phyloP scores from a whole-genome alignment of 2,888 invertebrate species.

The Caenorhabditis doughertyi region DNA sequence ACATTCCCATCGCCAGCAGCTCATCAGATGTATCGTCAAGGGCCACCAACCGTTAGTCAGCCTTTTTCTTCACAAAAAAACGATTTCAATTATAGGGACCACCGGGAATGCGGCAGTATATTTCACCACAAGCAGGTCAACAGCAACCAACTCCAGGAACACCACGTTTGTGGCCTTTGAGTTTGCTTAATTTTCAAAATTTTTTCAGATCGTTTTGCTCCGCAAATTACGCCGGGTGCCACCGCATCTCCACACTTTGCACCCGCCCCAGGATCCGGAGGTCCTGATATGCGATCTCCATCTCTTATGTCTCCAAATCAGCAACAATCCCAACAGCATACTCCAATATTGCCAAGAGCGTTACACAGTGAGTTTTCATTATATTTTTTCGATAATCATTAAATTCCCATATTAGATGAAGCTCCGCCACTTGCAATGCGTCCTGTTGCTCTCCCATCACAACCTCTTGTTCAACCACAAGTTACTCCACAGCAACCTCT shows the following conservation, averaged over 20 bases:
- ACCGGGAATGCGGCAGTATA: slow-evolving; percentile 51
- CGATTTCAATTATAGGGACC: slow-evolving; percentile 9
- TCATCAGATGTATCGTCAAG: slow-evolving; percentile 54
- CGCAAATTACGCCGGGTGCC: slow-evolving; percentile 15
- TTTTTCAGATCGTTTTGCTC: slow-evolving; percentile 58
- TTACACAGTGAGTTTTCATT: slow-evolving; percentile 15
- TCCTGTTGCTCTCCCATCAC: slow-evolving; percentile 36
- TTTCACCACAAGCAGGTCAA: slow-evolving; percentile 49
- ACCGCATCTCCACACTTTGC: slow-evolving; percentile 65
- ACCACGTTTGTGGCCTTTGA: background rate
- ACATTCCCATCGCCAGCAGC: slow-evolving; percentile 46
- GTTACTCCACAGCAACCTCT: slow-evolving; percentile 36
- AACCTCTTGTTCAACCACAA: slow-evolving; percentile 26
- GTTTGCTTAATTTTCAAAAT: no score
- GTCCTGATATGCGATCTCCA: slow-evolving; percentile 64
- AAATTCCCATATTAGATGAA: background rate
- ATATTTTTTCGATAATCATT: background rate
- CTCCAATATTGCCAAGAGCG: slow-evolving; percentile 34
- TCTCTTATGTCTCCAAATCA: slow-evolving; percentile 66
- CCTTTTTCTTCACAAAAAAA: background rate
- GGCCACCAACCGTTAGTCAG: slow-evolving; percentile 20
- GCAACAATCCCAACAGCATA: slow-evolving; percentile 40
- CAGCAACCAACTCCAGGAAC: slow-evolving; percentile 43
- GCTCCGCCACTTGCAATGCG: slow-evolving; percentile 35
- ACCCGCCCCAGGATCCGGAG: slow-evolving; percentile 31